phyloP scores from a whole-genome alignment of 1,140 invertebrate species.

The Daktulosphaira vitifoliae region DNA sequence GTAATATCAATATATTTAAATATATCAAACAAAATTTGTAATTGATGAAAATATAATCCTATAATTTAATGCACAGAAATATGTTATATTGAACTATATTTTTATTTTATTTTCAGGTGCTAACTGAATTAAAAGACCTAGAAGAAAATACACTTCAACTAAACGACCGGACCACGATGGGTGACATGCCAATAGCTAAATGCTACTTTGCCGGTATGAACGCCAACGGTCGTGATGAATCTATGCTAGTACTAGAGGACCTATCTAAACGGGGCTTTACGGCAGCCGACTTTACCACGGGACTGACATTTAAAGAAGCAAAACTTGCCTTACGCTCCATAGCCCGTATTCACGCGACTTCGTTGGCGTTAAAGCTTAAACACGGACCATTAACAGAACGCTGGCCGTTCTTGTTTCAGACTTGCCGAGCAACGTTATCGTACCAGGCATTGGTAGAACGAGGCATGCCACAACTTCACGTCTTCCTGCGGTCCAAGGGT shows the following conservation, averaged over 20 bases:
- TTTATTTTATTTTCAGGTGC: constrained; percentile 48
- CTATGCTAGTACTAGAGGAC: constrained; percentile 57
- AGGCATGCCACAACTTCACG: constrained; percentile 60
- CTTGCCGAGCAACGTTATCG: constrained; percentile 61
- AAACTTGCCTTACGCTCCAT: constrained; percentile 58
- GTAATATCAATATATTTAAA: too few relatives aligned
- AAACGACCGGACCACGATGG: constrained; percentile 47
- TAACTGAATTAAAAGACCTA: constrained; percentile 53
- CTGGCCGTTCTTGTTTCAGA: constrained; percentile 66
- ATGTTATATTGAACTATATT: too few relatives aligned
- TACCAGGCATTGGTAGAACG: constrained; percentile 66
- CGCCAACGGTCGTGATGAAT: constrained; percentile 49
- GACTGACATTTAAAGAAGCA: constrained; percentile 56
- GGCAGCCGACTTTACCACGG: constrained; percentile 55
- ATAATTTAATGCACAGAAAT: too few relatives aligned
- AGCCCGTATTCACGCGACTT: constrained; percentile 60
- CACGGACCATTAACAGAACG: constrained; percentile 51
- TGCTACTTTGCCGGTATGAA: constrained; percentile 58
- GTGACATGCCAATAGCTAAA: constrained; percentile 51
- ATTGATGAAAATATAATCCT: too few relatives aligned
- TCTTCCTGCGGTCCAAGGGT: constrained; percentile 56
- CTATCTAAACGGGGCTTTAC: constrained; percentile 48
- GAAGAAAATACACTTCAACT: constrained; percentile 44
- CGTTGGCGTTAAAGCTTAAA: constrained; percentile 56
- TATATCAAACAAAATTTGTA: too few relatives aligned